phyloP scores from a whole-genome alignment of 2,888 invertebrate genomes.

The Mesochorus sp. region DNA sequence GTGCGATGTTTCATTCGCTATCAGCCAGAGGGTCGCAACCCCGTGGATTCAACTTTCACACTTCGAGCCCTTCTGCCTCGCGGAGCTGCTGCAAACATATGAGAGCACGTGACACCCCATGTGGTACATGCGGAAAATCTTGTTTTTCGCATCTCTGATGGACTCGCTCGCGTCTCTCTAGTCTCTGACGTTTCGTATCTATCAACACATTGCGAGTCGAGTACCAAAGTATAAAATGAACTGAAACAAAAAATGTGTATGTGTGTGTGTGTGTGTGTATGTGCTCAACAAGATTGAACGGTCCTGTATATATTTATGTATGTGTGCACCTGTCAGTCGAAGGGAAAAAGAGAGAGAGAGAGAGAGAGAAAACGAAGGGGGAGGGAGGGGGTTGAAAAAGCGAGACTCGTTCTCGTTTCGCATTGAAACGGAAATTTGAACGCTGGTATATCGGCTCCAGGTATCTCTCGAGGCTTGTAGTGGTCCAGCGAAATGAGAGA shows the following conservation, averaged over 20 bases:
- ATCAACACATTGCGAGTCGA: conserved; percentile 39
- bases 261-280: no score
- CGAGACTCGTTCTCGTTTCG: conserved; percentile 38
- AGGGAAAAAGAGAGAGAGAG: background rate
- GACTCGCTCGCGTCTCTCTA: conserved; percentile 13
- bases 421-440: conserved; percentile 54
- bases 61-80: no score
- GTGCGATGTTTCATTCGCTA: no score
- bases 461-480: conserved; percentile 37
- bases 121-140: conserved; percentile 11
- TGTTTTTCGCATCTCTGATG: background rate
- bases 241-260: background rate
- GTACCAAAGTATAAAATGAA: conserved; percentile 29
- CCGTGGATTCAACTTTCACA: no score
- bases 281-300: conserved; percentile 13
- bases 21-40: no score
- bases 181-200: conserved; percentile 45
- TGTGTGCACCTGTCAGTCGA: no score
- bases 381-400: conserved; percentile 7
- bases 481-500: conserved; percentile 10
- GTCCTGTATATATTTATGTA: no score
- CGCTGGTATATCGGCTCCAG: conserved; percentile 36
- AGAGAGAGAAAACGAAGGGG: background rate
- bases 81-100: background rate
- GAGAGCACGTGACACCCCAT: background rate